Evolutionary conservation across 2,888 invertebrate species (phyloP).

Genomic region (Zaprionus bogoriensis): DNA sequence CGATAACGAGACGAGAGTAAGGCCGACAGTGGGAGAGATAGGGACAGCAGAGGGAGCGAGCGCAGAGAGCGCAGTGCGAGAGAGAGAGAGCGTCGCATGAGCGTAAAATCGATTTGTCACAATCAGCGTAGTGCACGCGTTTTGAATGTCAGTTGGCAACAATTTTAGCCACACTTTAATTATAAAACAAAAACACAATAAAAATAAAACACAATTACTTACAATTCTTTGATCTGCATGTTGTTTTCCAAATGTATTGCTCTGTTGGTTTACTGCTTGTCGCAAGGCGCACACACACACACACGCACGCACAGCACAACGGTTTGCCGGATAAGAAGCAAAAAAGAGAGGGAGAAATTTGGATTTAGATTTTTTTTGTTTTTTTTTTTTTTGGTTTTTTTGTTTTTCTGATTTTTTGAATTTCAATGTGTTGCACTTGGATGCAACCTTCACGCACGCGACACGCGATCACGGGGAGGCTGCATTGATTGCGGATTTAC

Average conservation of each 20-base stretch:
- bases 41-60: conserved; percentile 4
- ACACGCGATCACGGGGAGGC: conserved; percentile 26
- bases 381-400: conserved; percentile 13
- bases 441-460: conserved; percentile 59
- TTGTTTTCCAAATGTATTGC: conserved; percentile 52
- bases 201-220: conserved; percentile 57
- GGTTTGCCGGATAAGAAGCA: conserved; percentile 5
- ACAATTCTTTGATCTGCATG: conserved; percentile 81
- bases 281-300: conserved; percentile 6
- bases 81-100: conserved; percentile 35
- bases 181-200: conserved; percentile 1
- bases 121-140: conserved; percentile 48
- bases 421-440: conserved; percentile 61
- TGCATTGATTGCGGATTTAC: conserved; percentile 19
- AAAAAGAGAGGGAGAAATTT: conserved; percentile 36
- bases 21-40: no score
- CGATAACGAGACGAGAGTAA: conserved; percentile 9
- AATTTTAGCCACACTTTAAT: conserved; percentile 7
- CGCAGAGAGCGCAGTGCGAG: conserved; percentile 20
- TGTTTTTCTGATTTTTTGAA: conserved; percentile 16
- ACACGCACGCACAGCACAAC: conserved; percentile 6
- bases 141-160: conserved; percentile 28
- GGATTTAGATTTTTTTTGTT: conserved; percentile 27
- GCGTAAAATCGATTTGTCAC: conserved; percentile 72
- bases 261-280: conserved; percentile 42